Evolutionary conservation across 2,888 invertebrate genomes (phyloP).

Genomic region (Papilio gigon): DNA sequence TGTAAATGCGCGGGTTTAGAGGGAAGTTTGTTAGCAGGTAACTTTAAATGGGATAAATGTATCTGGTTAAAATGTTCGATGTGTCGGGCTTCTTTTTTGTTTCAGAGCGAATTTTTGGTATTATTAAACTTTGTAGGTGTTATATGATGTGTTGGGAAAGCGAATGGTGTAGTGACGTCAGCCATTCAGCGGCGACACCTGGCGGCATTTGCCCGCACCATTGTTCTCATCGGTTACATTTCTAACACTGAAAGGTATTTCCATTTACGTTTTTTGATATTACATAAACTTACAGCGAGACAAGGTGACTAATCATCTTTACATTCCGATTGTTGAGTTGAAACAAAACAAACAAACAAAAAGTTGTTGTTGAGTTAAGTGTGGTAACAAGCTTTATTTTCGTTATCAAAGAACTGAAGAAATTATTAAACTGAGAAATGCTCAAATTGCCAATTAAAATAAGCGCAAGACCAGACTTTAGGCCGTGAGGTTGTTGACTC

Average conservation of each 20-base stretch:
- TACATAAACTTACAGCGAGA: slow-evolving; percentile 2
- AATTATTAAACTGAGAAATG: no score
- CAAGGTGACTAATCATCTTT: no score
- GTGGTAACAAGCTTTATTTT: background rate
- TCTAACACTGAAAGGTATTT: background rate
- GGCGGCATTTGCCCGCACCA: background rate
- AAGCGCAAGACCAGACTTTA: no score
- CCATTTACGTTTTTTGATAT: background rate
- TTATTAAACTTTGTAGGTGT: background rate
- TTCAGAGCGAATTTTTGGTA: no score
- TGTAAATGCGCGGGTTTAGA: no score
- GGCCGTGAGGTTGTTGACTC: background rate
- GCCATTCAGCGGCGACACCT: slow-evolving; percentile 8
- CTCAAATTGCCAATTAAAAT: background rate
- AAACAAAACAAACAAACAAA: no score
- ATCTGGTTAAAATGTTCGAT: no score
- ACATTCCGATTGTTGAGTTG: no score
- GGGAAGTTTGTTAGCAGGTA: no score
- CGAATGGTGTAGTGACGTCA: background rate
- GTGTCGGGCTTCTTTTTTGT: no score
- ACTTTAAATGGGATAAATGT: no score
- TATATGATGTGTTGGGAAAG: background rate
- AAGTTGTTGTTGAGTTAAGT: background rate
- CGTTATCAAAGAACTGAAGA: no score
- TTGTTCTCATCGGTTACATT: slow-evolving; percentile 11